Conservation (phyloP, 2,888 invertebrate genomes). For the Drosophila stalkeri region DNA sequence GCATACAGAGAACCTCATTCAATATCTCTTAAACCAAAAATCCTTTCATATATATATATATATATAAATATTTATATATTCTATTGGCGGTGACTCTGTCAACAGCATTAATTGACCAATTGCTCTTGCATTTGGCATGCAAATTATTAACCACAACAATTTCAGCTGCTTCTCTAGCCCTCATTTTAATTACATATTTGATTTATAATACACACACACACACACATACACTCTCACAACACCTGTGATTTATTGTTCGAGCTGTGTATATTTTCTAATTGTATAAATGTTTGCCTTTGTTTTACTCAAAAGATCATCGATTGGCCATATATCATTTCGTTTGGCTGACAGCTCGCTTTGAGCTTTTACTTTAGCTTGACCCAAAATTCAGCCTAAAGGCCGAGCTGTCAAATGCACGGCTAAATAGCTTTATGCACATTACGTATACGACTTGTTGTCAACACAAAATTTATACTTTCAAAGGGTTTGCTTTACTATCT, state of each 20-base stretch:
- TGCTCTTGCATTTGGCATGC: background rate
- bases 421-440: conserved; percentile 20
- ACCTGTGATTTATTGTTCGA: conserved; percentile 48
- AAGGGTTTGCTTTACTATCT: conserved; percentile 2
- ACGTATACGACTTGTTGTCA: conserved; percentile 41
- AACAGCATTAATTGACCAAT: conserved; percentile 8
- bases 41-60: background rate
- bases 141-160: conserved; percentile 29
- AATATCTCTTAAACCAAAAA: background rate
- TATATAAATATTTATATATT: background rate
- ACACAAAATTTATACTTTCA: conserved; percentile 51
- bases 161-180: conserved; percentile 24
- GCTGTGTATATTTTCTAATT: conserved; percentile 47
- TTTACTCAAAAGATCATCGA: conserved; percentile 42
- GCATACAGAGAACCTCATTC: background rate
- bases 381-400: background rate
- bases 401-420: conserved; percentile 40
- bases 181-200: conserved; percentile 53
- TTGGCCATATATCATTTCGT: conserved; percentile 39
- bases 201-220: conserved; percentile 41
- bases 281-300: conserved; percentile 51
- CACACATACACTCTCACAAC: background rate
- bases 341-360: conserved; percentile 34
- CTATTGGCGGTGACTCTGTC: background rate
- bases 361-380: conserved; percentile 4